phyloP scores from a whole-genome alignment of 1,140 invertebrate species.

The Drosophila pectinifera region DNA sequence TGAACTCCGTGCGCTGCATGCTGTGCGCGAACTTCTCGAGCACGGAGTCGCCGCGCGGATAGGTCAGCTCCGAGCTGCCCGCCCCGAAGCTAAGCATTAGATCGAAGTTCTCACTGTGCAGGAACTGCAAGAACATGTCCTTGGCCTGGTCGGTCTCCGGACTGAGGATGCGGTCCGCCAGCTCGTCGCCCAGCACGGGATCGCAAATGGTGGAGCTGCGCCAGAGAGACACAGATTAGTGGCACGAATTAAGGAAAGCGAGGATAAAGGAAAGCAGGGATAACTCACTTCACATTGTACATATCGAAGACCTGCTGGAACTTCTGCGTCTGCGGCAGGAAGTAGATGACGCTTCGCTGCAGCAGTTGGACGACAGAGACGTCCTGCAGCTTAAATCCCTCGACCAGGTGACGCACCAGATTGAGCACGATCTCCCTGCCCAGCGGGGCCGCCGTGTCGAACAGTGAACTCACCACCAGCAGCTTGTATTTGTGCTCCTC shows the following conservation, averaged over 20 bases:
- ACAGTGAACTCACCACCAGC: slow-evolving; percentile 92
- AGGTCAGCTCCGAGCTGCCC: slow-evolving; percentile 70
- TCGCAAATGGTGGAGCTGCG: slow-evolving; percentile 75
- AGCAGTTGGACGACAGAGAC: slow-evolving; percentile 88
- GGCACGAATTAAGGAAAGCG: rapidly evolving
- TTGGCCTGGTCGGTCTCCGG: slow-evolving; percentile 62
- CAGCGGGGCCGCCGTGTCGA: slow-evolving; percentile 90
- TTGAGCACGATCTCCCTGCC: slow-evolving; percentile 94
- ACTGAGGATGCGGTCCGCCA: slow-evolving; percentile 74
- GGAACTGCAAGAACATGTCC: slow-evolving; percentile 70
- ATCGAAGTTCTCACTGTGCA: slow-evolving; percentile 75
- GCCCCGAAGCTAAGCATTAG: slow-evolving; percentile 76
- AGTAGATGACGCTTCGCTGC: slow-evolving; percentile 90
- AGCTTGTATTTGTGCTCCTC: slow-evolving; percentile 93
- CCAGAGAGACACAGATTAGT: neutral
- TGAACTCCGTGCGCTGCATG: slow-evolving; percentile 75
- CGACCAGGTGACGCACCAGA: slow-evolving; percentile 92
- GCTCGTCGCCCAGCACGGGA: slow-evolving; percentile 71
- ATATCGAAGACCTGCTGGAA: slow-evolving; percentile 62
- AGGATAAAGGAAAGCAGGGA: too few species aligned
- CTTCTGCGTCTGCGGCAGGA: slow-evolving; percentile 88
- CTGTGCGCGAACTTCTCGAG: slow-evolving; percentile 72
- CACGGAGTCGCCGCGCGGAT: slow-evolving; percentile 65
- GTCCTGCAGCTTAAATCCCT: slow-evolving; percentile 89
- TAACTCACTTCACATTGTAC: slow-evolving; percentile 75